Base-by-base conservation (phyloP, 1,140 invertebrate species). In the Drosophila azteca region DNA sequence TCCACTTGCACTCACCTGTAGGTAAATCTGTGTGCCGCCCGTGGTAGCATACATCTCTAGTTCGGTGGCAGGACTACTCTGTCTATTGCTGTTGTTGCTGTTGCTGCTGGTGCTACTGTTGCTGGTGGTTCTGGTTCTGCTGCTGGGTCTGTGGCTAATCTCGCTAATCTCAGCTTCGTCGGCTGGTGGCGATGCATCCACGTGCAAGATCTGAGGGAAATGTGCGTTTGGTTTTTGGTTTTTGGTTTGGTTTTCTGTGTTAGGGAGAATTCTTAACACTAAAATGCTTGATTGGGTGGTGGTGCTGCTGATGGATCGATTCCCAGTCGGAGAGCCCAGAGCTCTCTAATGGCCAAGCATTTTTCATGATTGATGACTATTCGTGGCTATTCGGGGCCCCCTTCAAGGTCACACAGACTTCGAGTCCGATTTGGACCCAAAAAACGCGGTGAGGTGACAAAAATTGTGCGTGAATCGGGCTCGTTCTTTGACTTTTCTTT, bases 11-110 rank as follows among this genome's bases (percentile, higher is more conserved):
- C 85, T 91, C 90, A 92, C 91, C 91, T 92, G 91, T 72, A 92
- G 81, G 71, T 92, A 92, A 71, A 92, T 92, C 82, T 92, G 91
- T 76, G 91, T 92, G 83, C 91, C 87, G 79, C 91, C 91, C 74
- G 89, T 79, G 52, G 91, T 88, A 67, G 82, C 87, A 74, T 92
- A 92, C 91, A 92, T 92, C 76, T 77, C 88, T 73, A 91, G 76
- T 65, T 61, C 52, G 53, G 81, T 63, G 55, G 74, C 63, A 50
- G 77, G 71, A 51, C 81, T 62, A 77, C 54, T 71, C 17, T 20
- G 17, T 20, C 17, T 20, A 20, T 20, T 20, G 17, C 17, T 20
- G 17, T 20, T 20, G 79, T 46, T 76, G 72, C 31, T 22, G 69
- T 53, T 62, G 85, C 49, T 74, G 61, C 26, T 54, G 73, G 15